Conservation (phyloP, 1,140 invertebrate species). For the Drosophila orena region DNA sequence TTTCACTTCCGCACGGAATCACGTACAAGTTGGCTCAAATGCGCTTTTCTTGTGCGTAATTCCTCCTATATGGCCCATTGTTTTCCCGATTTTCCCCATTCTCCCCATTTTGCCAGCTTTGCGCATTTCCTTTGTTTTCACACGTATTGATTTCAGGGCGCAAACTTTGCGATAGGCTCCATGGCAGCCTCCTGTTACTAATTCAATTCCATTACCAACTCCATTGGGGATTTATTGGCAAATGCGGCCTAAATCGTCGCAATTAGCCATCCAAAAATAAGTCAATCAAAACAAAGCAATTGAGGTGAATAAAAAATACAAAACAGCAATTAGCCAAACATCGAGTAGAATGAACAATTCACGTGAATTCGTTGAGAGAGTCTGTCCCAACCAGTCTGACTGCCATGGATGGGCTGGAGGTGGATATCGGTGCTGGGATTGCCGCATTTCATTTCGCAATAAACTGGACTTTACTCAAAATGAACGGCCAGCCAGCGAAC, state of each 20-base stretch:
- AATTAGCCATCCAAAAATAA: constrained; percentile 35
- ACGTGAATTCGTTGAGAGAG: constrained; percentile 4
- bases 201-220: constrained; percentile 42
- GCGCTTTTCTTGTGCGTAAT: constrained; percentile 51
- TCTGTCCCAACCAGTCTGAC: constrained; percentile 11
- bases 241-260: constrained; percentile 12
- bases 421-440: constrained; percentile 10
- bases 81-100: constrained; percentile 6
- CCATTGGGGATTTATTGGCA: constrained; percentile 25
- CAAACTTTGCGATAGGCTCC: constrained; percentile 23
- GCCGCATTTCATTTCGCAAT: constrained; percentile 64
- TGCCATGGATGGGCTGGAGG: background rate
- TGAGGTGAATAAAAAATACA: constrained; percentile 16
- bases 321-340: constrained; percentile 29
- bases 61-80: constrained; percentile 37
- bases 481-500: constrained; percentile 36
- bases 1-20: constrained; percentile 58
- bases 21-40: constrained; percentile 55
- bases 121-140: constrained; percentile 5
- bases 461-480: constrained; percentile 59
- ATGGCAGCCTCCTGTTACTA: constrained; percentile 31
- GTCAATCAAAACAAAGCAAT: constrained; percentile 30
- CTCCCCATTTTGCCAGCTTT: background rate
- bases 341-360: constrained; percentile 1
- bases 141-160: constrained; percentile 42